A percentile compares a stretch with the other conserved stretches of the same genome.
phyloP scores from a whole-genome alignment of 2,797 vertebrate genomes.

The Margarornis squamiger region DNA sequence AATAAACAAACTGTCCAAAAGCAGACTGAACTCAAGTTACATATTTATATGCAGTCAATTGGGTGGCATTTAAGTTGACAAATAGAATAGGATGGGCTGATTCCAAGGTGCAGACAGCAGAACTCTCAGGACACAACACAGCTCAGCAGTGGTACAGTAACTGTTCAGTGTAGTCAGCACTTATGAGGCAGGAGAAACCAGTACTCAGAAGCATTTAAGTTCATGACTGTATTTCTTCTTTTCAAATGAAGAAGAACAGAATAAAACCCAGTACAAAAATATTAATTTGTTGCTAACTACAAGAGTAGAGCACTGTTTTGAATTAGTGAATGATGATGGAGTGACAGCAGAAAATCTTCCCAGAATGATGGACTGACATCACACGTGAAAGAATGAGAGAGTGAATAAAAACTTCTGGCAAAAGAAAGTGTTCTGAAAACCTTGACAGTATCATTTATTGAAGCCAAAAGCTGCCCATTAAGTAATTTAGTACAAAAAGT shows the following conservation, averaged over 20 bases:
- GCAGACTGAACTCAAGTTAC: background rate
- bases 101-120: background rate
- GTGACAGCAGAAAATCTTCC: background rate
- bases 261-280: background rate
- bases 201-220: background rate
- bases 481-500: background rate
- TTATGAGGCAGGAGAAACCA: conserved; percentile 1
- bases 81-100: accelerated
- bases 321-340: background rate
- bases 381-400: background rate
- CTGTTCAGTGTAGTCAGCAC: background rate
- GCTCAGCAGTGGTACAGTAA: background rate
- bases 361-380: background rate
- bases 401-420: background rate
- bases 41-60: background rate
- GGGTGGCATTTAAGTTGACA: background rate
- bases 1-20: background rate
- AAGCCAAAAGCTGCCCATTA: background rate
- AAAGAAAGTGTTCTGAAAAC: background rate
- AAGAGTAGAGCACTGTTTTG: background rate
- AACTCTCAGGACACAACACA: background rate
- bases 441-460: background rate
- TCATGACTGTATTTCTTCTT: background rate
- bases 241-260: background rate
- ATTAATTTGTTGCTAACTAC: background rate